A percentile compares a stretch with the other conserved stretches of the same genome.
Evolutionary conservation across 2,888 invertebrate species (phyloP).

Genomic region (Rhyacophila evoluta): DNA sequence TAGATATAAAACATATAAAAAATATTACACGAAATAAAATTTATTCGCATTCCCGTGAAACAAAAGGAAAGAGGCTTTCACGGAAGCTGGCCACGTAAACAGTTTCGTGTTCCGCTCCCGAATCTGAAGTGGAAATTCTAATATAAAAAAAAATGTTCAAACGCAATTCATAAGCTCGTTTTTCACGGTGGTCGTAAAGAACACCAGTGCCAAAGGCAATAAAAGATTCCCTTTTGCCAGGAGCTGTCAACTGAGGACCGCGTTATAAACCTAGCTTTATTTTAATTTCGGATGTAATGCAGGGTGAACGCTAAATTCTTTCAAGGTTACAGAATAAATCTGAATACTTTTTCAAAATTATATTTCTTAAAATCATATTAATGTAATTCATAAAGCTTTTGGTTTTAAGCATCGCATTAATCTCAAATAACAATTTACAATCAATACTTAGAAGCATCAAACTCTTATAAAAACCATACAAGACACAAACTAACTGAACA

Average conservation of each 20-base stretch:
- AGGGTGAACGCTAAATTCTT: neutral
- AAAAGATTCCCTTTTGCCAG: constrained; percentile 48
- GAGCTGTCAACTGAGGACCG: constrained; percentile 26
- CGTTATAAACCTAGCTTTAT: neutral
- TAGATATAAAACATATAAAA: constrained; percentile 10
- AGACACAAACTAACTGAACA: too few species aligned
- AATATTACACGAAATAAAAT: constrained; percentile 8
- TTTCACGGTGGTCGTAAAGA: constrained; percentile 53
- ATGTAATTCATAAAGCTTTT: too few species aligned
- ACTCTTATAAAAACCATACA: too few species aligned
- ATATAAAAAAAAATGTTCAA: constrained; percentile 49
- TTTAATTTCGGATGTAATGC: neutral
- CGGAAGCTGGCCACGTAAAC: constrained; percentile 39
- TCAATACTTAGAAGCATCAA: too few species aligned
- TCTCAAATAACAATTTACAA: too few species aligned
- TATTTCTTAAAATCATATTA: too few species aligned
- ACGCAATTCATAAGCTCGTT: constrained; percentile 53
- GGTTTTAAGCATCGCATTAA: too few species aligned
- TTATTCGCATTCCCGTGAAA: constrained; percentile 13
- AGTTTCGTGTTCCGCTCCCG: constrained; percentile 40
- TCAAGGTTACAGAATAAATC: too few species aligned
- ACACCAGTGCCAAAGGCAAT: constrained; percentile 53
- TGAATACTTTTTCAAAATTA: too few species aligned
- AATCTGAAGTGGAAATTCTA: constrained; percentile 46
- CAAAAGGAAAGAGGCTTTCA: constrained; percentile 28